phyloP scores from a whole-genome alignment of 2,888 invertebrate species.

The Amblyteles armatorius region DNA sequence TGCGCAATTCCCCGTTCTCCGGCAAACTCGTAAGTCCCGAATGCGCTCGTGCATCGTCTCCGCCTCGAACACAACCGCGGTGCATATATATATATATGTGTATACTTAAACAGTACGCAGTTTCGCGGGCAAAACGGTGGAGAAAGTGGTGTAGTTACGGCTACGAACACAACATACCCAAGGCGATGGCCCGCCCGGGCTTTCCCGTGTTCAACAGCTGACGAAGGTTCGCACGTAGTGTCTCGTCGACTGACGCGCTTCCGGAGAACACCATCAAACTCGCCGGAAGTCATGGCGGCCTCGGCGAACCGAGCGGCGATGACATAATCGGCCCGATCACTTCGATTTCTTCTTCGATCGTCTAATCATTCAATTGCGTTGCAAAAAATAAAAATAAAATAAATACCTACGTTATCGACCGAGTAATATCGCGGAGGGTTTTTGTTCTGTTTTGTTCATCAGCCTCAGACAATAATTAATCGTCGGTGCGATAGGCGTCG shows the following conservation, averaged over 20 bases:
- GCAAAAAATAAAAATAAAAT: background rate
- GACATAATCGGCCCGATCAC: constrained; percentile 14
- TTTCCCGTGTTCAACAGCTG: constrained; percentile 60
- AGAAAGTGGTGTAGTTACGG: constrained; percentile 61
- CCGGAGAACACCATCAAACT: constrained; percentile 44
- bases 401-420: background rate
- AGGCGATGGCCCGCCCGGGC: constrained; percentile 53
- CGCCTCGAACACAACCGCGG: constrained; percentile 12
- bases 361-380: background rate
- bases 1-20: constrained; percentile 27
- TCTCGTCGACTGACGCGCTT: constrained; percentile 39
- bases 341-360: background rate
- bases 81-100: constrained; percentile 16
- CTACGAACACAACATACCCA: constrained; percentile 9
- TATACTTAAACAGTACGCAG: constrained; percentile 6
- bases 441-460: background rate
- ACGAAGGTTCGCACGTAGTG: constrained; percentile 40
- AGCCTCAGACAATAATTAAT: background rate
- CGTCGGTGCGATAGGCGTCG: background rate
- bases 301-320: constrained; percentile 1
- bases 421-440: background rate
- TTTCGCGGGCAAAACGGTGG: constrained; percentile 53
- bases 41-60: constrained; percentile 30
- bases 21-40: constrained; percentile 15
- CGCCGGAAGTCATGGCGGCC: constrained; percentile 5